Conservation (phyloP, 2,113 vertebrate genomes). For the Strix uralensis region DNA sequence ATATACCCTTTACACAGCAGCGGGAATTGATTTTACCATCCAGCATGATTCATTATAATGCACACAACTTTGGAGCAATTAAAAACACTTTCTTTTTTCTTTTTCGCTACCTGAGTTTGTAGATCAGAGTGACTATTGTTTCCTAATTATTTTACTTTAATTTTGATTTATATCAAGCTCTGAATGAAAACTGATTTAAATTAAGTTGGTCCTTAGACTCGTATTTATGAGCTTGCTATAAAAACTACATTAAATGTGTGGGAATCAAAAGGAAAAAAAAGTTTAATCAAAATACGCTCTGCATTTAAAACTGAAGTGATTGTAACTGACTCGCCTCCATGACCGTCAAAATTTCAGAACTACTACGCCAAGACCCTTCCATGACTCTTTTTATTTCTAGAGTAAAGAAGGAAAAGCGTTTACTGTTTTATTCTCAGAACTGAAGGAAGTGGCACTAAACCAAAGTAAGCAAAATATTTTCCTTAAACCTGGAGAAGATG, state of each 20-base stretch:
- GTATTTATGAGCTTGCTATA: background rate
- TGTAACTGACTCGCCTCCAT: background rate
- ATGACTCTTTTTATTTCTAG: background rate
- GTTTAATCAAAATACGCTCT: background rate
- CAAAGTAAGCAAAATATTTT: background rate
- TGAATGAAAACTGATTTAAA: background rate
- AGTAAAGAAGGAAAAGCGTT: background rate
- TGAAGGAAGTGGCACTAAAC: background rate
- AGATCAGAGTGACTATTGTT: background rate
- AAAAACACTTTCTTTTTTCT: background rate
- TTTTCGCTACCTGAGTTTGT: background rate
- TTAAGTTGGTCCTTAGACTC: background rate
- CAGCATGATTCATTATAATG: background rate
- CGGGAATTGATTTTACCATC: background rate
- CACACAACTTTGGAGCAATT: background rate
- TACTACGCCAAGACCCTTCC: background rate
- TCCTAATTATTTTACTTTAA: background rate
- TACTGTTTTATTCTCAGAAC: background rate
- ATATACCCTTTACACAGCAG: background rate
- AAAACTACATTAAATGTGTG: background rate
- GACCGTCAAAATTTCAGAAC: background rate
- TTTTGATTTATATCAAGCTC: background rate
- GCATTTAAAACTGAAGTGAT: background rate
- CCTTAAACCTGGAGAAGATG: background rate
- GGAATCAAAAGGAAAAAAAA: background rate